Conservation (phyloP, 2,113 vertebrate species). For the Hymenochirus boettgeri region DNA sequence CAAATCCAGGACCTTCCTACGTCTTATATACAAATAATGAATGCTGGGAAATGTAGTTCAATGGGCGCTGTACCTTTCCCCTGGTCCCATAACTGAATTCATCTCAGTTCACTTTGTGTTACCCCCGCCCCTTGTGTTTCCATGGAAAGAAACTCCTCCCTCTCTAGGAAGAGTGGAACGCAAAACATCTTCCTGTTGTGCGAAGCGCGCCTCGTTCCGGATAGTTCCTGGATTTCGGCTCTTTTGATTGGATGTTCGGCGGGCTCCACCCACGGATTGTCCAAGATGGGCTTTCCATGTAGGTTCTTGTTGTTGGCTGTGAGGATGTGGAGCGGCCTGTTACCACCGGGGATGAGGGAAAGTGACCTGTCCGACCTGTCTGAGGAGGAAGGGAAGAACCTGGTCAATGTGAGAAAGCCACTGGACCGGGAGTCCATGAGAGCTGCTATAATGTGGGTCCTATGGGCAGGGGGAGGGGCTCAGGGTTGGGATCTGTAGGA, state of each 20-base stretch:
- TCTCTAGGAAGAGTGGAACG: neutral
- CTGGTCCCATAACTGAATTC: no score
- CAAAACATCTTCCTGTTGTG: no score
- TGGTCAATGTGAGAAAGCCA: no score
- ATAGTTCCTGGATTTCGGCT: neutral
- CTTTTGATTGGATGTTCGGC: neutral
- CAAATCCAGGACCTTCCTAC: no score
- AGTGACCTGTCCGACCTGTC: constrained; percentile 70
- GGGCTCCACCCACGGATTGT: neutral
- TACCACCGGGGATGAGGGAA: constrained; percentile 73
- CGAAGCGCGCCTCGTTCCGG: no score
- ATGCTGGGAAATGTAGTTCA: no score
- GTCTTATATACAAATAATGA: no score
- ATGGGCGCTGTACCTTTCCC: no score
- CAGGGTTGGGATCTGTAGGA: no score
- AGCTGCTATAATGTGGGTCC: neutral
- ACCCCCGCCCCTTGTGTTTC: neutral
- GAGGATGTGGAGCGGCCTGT: constrained; percentile 82
- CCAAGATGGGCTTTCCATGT: neutral
- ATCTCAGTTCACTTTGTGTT: no score
- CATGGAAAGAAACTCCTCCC: neutral
- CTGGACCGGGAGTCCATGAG: neutral
- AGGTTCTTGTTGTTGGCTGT: neutral
- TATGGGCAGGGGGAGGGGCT: no score
- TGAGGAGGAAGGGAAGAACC: constrained; percentile 28